A percentile compares a stretch with the other conserved stretches of the same genome.
phyloP scores from a whole-genome alignment of 92 coral and sea anemone species.

The Palythoa grandiflora region DNA sequence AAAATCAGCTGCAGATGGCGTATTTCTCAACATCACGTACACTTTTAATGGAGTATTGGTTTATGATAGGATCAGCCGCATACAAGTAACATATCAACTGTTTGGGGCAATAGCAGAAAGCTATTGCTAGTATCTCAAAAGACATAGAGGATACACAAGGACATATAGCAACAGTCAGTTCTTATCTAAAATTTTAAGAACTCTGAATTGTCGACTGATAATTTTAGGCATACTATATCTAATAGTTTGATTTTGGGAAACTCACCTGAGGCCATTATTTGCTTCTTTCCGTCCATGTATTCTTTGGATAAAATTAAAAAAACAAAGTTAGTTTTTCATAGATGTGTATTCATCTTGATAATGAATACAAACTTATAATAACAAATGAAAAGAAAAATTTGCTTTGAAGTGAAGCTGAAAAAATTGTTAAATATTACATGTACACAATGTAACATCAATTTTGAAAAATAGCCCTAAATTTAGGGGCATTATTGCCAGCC shows the following conservation, averaged over 20 bases:
- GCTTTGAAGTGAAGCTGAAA: constrained; percentile 5
- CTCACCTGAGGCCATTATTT: not conserved
- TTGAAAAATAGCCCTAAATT: not conserved
- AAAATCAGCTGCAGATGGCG: not conserved
- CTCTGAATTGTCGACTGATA: not conserved
- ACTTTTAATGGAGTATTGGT: not conserved
- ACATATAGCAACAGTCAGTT: not conserved
- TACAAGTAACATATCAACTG: constrained; percentile 1
- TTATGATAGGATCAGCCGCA: constrained; percentile 1
- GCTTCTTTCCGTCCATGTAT: not conserved
- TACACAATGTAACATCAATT: not conserved
- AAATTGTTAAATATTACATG: not conserved
- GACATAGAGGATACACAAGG: constrained; percentile 4
- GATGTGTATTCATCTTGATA: not conserved
- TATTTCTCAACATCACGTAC: constrained; percentile 1
- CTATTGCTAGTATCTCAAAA: constrained; percentile 3
- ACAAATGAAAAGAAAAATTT: not conserved
- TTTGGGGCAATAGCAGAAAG: constrained; percentile 1
- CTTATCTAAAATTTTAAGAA: not conserved
- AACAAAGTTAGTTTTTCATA: constrained; percentile 5
- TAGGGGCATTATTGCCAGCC: not conserved
- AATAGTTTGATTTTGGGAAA: not conserved
- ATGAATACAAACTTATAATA: not conserved
- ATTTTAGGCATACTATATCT: constrained; percentile 6
- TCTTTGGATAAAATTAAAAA: constrained; percentile 2